phyloP scores from a whole-genome alignment of 2,888 invertebrate genomes.

The Pristionchus mayeri region DNA sequence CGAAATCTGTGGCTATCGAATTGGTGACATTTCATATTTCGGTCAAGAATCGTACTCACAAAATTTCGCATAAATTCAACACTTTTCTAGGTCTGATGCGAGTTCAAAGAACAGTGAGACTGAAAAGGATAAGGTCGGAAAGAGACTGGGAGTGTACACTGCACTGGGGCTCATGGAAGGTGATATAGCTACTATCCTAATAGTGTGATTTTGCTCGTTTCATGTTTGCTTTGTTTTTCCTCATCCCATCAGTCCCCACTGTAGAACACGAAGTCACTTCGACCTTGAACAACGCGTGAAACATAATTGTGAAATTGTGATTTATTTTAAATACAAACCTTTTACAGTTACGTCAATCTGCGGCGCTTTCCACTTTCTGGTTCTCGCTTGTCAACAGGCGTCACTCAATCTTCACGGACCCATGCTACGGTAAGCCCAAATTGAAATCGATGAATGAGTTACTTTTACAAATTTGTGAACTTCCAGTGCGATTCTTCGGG shows the following conservation, averaged over 20 bases:
- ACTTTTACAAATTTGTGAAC: neutral
- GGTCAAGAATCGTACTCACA: too few relatives aligned
- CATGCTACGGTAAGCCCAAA: constrained; percentile 62
- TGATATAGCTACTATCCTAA: too few relatives aligned
- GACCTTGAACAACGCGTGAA: neutral
- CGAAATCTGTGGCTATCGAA: constrained; percentile 65
- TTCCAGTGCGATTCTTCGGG: constrained; percentile 66
- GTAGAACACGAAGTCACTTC: too few relatives aligned
- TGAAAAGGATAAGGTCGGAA: constrained; percentile 37
- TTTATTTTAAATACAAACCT: neutral
- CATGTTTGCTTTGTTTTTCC: neutral
- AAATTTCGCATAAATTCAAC: neutral
- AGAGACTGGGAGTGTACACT: constrained; percentile 78
- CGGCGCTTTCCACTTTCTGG: constrained; percentile 57
- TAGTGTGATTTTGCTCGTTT: neutral
- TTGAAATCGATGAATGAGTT: neutral
- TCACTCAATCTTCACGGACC: constrained; percentile 70
- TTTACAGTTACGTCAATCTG: constrained; percentile 60
- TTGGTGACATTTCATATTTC: constrained; percentile 55
- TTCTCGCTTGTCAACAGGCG: constrained; percentile 56
- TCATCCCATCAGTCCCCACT: neutral
- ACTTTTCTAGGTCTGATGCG: constrained; percentile 42
- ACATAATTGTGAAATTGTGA: neutral
- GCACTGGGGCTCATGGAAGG: constrained; percentile 73
- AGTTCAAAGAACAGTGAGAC: neutral